Base-by-base conservation (phyloP, 2,888 invertebrate genomes). In the Hydrotaea cyrtoneurina region DNA sequence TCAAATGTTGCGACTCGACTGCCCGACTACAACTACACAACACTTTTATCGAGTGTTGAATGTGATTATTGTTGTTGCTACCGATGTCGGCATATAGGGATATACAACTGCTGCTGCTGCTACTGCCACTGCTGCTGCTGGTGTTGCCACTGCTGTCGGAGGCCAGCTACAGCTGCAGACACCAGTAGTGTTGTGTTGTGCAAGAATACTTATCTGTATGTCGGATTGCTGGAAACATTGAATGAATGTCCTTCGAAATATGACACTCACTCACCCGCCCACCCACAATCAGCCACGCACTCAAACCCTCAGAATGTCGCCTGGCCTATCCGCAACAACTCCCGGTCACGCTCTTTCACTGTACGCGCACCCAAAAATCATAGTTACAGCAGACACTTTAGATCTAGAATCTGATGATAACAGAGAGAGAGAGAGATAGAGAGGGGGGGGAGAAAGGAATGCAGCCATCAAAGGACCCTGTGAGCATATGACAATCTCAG, bases 1-100 rank as follows among this genome's bases (percentile, higher is more conserved):
- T 89, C 89, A 89, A 89, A 89, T 88, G 89, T 89, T 89, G 88
- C 88, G 88, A 89, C 87, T 89, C 87, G 88, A 89, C 89, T 89
- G 50, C 4, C 50, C 43, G 87, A 87, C 80, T 82, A 85, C 82
- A 85, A 82, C 85, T 82, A 82, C 81, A 79, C 59, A 26, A 84
- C 59, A 77, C 73, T 74, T 69, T 82, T 57, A 85, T 64, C 46
- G 74, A 77, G 79, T 77, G 79, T 77, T 85, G 81, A 77, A 84
- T 77, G 76, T 81, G 76, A 79, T 73, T 77, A 62, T 62, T 43
- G 57, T 75, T 69, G 17, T 64, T n/a, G 46, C 11, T 31, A 5
- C 55, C 31, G 31, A 57, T 50, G 39, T 39, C 36, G 4, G 36
- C 8, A 8, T 36, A 8, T 36, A 36, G 3, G 15, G 2, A 50